Base-by-base conservation (phyloP, 2,888 invertebrate species). In the Zootermopsis nevadensis region DNA sequence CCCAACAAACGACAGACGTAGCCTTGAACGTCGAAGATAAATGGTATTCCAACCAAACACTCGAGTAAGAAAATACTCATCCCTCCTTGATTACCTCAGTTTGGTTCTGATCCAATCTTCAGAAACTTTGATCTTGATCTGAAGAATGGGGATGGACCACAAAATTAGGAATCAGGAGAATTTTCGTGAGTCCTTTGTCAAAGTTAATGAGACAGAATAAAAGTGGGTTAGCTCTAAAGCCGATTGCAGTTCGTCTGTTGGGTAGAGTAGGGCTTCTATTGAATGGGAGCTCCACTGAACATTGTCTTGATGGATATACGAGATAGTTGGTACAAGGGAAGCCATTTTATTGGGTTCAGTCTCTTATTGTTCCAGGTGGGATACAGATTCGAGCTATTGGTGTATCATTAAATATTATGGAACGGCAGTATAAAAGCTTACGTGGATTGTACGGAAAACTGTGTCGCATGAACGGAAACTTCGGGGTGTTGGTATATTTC, bases 151-250 rank as follows among this genome's bases (percentile, higher is more conserved):
- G 79, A 79, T 79, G 82, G 80, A 82, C 80, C 82, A 76, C 82
- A 82, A 82, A 84, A 84, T 84, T 84, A 84, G 82, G 84, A 84
- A 82, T 84, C 84, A 82, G 66, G 80, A 84, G 82, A 72, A 82
- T 84, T 84, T 80, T 55, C 66, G 53, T 38, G 84, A 84, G 74
- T 80, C 67, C 82, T 84, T 84, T 84, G 80, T 84, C 84, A 84
- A 84, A 84, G 82, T 84, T 84, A 84, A 84, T 84, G 84, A 84
- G 82, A 77, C 82, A 82, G 84, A 84, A 84, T 84, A 53, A 82
- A 82, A 82, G 66, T 60, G 79, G 79, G 33, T 79, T 79, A 79
- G 60, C 35, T 60, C 35, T 33, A 66, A 79, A 79, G 79, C 79
- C 79, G 60, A 79, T 79, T 79, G 7, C 60, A 3, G 33, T n/a